A percentile compares a stretch with the other conserved stretches of the same genome.
phyloP scores from a whole-genome alignment of 2,113 vertebrate genomes.

The Dasypus novemcinctus region DNA sequence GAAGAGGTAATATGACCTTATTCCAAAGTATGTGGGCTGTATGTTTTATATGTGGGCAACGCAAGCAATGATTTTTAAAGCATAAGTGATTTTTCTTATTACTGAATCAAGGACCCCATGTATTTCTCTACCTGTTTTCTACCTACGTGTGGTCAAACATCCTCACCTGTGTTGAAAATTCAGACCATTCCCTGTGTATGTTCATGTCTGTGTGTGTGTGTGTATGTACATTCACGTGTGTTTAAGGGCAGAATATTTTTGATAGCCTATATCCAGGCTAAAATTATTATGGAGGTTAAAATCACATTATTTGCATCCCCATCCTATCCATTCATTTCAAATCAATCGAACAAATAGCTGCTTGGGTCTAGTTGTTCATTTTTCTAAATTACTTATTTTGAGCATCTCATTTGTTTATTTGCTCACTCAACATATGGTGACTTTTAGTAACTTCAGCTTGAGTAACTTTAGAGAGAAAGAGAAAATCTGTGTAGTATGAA shows the following conservation, averaged over 20 bases:
- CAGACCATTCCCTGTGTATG: background rate
- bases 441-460: conserved; percentile 59
- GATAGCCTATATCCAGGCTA: background rate
- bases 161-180: background rate
- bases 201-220: background rate
- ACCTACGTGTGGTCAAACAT: background rate
- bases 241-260: background rate
- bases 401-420: conserved; percentile 58
- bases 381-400: conserved; percentile 60
- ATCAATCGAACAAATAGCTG: background rate
- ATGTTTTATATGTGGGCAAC: background rate
- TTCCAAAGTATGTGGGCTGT: background rate
- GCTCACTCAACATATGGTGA: conserved; percentile 56
- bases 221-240: background rate
- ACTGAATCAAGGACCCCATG: background rate
- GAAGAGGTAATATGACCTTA: background rate
- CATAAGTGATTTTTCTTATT: conserved; percentile 12
- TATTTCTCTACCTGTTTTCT: background rate
- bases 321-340: conserved; percentile 13
- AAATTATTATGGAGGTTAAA: background rate
- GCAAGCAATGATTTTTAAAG: background rate
- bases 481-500: background rate
- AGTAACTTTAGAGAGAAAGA: conserved; percentile 52
- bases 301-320: background rate
- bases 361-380: conserved; percentile 34